Percentiles rank a stretch among this genome's conserved stretches.
Conservation (phyloP, 2,888 invertebrate genomes). For the Celastrina argiolus region DNA sequence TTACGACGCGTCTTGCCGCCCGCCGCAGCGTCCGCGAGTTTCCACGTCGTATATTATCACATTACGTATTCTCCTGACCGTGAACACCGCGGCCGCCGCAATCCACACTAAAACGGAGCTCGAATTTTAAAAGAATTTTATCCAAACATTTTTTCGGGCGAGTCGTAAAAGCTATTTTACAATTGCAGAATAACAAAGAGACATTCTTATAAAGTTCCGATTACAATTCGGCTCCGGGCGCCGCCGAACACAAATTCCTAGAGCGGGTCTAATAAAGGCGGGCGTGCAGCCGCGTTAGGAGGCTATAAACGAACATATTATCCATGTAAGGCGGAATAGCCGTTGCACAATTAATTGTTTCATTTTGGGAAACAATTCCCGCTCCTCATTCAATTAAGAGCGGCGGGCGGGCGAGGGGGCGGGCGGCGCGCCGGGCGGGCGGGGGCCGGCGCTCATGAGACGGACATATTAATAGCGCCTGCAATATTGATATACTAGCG, state of each 20-base stretch:
- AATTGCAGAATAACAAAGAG: constrained; percentile 48
- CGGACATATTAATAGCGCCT: constrained; percentile 78
- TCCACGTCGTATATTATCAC: constrained; percentile 64
- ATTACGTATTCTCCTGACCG: constrained; percentile 70
- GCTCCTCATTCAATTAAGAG: constrained; percentile 79
- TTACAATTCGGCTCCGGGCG: constrained; percentile 76
- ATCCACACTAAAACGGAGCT: constrained; percentile 56
- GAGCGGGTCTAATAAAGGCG: constrained; percentile 76
- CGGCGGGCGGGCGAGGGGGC: constrained; percentile 61
- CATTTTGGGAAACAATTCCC: constrained; percentile 79
- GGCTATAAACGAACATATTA: constrained; percentile 78
- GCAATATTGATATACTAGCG: constrained; percentile 78
- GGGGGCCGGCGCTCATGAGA: constrained; percentile 70
- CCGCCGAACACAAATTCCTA: constrained; percentile 77
- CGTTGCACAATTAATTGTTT: constrained; percentile 79
- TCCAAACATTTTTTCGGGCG: constrained; percentile 28
- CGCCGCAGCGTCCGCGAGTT: constrained; percentile 68
- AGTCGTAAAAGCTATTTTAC: constrained; percentile 24
- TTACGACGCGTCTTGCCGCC: constrained; percentile 74
- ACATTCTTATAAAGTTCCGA: constrained; percentile 73
- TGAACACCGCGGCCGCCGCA: constrained; percentile 70
- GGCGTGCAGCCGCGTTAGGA: constrained; percentile 77
- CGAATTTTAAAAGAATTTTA: constrained; percentile 34
- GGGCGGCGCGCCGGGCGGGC: constrained; percentile 24
- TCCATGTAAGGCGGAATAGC: constrained; percentile 79